phyloP scores from a whole-genome alignment of 2,888 invertebrate species.

The Xanthorhoe designata region DNA sequence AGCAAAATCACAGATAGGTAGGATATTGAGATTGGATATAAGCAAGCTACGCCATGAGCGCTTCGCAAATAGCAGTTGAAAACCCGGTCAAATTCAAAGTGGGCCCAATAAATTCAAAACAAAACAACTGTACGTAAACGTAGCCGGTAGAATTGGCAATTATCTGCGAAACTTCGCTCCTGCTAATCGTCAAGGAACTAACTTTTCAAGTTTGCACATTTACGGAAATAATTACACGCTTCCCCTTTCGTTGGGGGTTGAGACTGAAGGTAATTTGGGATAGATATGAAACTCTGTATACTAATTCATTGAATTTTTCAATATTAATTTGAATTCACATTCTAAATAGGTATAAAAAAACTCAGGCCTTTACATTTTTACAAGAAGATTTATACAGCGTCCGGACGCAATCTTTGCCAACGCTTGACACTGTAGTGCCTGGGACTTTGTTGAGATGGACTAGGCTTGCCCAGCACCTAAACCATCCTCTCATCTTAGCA shows the following conservation, averaged over 20 bases:
- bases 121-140: slow-evolving; percentile 33
- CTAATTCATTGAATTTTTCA: not conserved
- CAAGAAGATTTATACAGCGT: no score
- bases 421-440: no score
- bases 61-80: not conserved
- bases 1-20: no score
- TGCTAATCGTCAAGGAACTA: slow-evolving; percentile 73
- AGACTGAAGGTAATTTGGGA: slow-evolving; percentile 30
- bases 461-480: no score
- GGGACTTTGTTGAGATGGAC: no score
- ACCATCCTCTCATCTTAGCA: no score
- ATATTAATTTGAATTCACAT: no score
- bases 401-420: no score
- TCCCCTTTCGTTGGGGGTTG: slow-evolving; percentile 43
- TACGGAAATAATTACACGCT: slow-evolving; percentile 78
- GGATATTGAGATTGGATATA: no score
- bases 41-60: no score
- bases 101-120: slow-evolving; percentile 23
- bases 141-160: slow-evolving; percentile 54
- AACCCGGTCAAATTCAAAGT: slow-evolving; percentile 23
- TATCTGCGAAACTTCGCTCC: slow-evolving; percentile 57
- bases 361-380: no score
- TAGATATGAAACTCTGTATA: slow-evolving; percentile 9
- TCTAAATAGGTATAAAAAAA: not conserved
- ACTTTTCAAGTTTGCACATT: slow-evolving; percentile 75